These are phyloP conservation scores for Manis javanica DNA, from an alignment of 2,797 vertebrate genomes.

Conservation along the genomic window DNA sequence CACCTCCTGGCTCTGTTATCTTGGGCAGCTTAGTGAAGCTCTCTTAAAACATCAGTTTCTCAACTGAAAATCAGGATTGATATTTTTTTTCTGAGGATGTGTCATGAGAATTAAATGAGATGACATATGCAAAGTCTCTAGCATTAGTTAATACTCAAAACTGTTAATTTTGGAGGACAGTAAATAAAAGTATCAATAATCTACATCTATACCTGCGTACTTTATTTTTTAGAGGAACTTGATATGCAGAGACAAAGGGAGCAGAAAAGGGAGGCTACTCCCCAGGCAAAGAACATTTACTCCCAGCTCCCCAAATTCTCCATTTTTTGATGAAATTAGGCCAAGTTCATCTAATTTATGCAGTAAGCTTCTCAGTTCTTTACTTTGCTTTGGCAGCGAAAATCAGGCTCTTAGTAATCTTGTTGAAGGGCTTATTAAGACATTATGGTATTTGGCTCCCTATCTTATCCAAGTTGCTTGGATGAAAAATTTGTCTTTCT, in stretches of 20 bases:
- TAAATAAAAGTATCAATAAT: not conserved
- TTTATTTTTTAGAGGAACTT: slow-evolving; percentile 1
- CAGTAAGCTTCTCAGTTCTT: not conserved
- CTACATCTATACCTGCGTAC: not conserved
- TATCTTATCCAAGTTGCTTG: slow-evolving; percentile 61
- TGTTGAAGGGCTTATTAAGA: slow-evolving; percentile 46
- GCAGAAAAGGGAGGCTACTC: not conserved
- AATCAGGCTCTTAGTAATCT: slow-evolving; percentile 44
- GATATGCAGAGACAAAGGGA: not conserved
- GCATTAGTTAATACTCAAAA: not conserved
- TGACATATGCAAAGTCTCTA: not conserved
- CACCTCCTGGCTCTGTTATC: not conserved
- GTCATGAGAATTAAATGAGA: not conserved
- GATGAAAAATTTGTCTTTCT: slow-evolving; percentile 69
- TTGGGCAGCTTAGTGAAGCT: not conserved
- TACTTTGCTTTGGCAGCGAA: slow-evolving; percentile 55
- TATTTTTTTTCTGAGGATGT: not conserved
- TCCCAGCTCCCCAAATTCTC: not conserved
- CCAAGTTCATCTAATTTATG: slow-evolving; percentile 48
- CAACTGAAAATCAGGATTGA: not conserved
- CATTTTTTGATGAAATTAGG: not conserved
- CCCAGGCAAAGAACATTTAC: not conserved
- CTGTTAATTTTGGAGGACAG: slow-evolving; percentile 8
- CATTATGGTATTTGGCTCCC: slow-evolving; percentile 47
- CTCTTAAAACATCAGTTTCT: not conserved